phyloP scores from a whole-genome alignment of 1,140 invertebrate genomes.

The Panulirus ornatus region DNA sequence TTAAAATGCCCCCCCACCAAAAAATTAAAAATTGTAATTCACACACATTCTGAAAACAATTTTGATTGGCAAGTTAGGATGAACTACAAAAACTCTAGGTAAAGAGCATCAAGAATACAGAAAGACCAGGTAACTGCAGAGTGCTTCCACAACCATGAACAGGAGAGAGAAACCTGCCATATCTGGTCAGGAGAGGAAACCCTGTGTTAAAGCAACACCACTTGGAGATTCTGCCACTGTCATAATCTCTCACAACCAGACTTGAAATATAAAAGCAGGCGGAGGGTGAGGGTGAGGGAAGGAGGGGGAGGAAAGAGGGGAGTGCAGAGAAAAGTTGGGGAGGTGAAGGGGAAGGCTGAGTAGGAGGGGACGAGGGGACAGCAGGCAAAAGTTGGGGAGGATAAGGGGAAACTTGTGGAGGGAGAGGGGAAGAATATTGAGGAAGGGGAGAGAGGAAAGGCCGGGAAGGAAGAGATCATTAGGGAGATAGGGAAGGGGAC shows the following conservation, averaged over 20 bases:
- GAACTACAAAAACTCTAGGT: too few species aligned
- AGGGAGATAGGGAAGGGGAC: conserved; percentile 62
- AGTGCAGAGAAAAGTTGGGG: conserved; percentile 70
- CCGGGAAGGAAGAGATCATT: conserved; percentile 64
- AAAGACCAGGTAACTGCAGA: too few species aligned
- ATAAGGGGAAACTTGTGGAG: conserved; percentile 61
- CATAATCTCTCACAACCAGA: conserved; percentile 69
- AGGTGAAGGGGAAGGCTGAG: conserved; percentile 69
- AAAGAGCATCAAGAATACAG: too few species aligned
- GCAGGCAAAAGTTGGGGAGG: conserved; percentile 69
- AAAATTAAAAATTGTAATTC: too few species aligned
- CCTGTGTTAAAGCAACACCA: conserved; percentile 7
- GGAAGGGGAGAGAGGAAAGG: conserved; percentile 52
- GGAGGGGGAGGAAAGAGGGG: conserved; percentile 67
- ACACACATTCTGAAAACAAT: too few species aligned
- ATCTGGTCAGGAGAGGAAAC: conserved; percentile 6
- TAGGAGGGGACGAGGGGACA: conserved; percentile 66
- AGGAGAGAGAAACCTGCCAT: background rate
- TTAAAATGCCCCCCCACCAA: too few species aligned
- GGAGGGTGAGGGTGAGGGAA: conserved; percentile 50
- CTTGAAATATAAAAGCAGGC: conserved; percentile 69
- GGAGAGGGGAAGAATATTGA: conserved; percentile 64
- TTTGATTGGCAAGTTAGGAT: too few species aligned
- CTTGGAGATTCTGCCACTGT: conserved; percentile 47
- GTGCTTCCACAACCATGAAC: too few species aligned